phyloP scores from a whole-genome alignment of 2,113 vertebrate species.

The Paedocypris sp. region DNA sequence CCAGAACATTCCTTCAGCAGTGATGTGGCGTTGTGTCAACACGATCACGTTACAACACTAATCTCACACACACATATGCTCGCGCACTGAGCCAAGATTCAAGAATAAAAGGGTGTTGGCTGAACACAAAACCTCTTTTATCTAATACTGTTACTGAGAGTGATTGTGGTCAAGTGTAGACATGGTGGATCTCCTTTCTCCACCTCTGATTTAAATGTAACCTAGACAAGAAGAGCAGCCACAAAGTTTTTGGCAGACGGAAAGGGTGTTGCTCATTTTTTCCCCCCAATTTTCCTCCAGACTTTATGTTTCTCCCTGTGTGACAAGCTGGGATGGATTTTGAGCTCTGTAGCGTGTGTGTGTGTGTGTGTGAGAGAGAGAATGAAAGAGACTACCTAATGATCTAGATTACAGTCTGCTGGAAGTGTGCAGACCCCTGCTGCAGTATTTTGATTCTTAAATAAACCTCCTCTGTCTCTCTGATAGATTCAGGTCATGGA shows the following conservation, averaged over 20 bases:
- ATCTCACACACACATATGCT: slow-evolving; percentile 1
- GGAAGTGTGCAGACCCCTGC: not conserved
- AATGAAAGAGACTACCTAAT: slow-evolving; percentile 14
- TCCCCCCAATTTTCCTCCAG: not conserved
- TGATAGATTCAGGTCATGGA: slow-evolving; percentile 19
- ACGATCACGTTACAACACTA: slow-evolving; percentile 17
- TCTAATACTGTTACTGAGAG: slow-evolving; percentile 1
- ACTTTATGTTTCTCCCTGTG: not conserved
- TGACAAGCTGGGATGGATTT: not conserved
- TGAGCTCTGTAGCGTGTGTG: slow-evolving; percentile 14
- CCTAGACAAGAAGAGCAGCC: slow-evolving; percentile 21
- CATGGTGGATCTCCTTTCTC: not conserved
- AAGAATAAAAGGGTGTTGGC: not conserved
- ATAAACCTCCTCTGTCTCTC: slow-evolving; percentile 7
- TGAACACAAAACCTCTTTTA: not conserved
- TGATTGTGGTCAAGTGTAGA: not conserved
- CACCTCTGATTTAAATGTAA: slow-evolving; percentile 10
- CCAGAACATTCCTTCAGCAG: slow-evolving; percentile 23
- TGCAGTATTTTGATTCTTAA: not conserved
- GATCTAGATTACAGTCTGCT: slow-evolving; percentile 19
- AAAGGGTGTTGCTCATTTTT: slow-evolving; percentile 17
- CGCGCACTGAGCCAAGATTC: not conserved
- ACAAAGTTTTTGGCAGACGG: slow-evolving; percentile 12
- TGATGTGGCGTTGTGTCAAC: slow-evolving; percentile 34
- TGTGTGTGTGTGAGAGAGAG: slow-evolving; percentile 6